Evolutionary conservation across 92 coral and sea anemone species (phyloP).

Genomic region (Anthopleura xanthogrammica): DNA sequence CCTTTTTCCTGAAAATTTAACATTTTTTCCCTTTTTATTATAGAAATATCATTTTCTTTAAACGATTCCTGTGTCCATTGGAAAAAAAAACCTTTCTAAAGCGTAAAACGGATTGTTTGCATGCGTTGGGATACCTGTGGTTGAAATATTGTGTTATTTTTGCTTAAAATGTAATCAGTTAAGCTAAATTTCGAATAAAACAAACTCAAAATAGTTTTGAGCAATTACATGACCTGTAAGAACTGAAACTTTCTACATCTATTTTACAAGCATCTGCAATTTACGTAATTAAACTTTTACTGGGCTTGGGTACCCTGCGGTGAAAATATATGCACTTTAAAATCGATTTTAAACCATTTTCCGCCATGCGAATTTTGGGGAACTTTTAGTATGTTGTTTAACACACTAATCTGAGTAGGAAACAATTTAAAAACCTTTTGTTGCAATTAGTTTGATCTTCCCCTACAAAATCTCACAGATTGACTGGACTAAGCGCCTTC

Average conservation of each 20-base stretch:
- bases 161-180: not conserved
- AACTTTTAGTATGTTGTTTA: too few species aligned
- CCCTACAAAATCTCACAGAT: too few species aligned
- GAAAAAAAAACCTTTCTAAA: not conserved
- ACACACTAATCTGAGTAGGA: too few species aligned
- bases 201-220: slow-evolving; percentile 7
- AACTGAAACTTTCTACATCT: not conserved
- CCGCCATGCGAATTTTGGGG: too few species aligned
- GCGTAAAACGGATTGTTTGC: slow-evolving; percentile 2
- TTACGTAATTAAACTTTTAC: too few species aligned
- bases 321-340: too few species aligned
- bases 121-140: slow-evolving; percentile 19
- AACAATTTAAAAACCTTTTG: too few species aligned
- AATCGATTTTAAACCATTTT: too few species aligned
- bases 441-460: too few species aligned
- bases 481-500: too few species aligned
- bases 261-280: too few species aligned
- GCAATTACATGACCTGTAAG: slow-evolving; percentile 9
- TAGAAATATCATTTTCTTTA: slow-evolving; percentile 3
- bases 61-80: slow-evolving; percentile 9
- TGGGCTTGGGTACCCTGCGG: too few species aligned
- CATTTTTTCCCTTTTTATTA: not conserved
- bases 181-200: not conserved
- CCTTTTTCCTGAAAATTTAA: not conserved
- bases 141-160: slow-evolving; percentile 12